These are phyloP conservation scores for Montipora foliosa DNA, from an alignment of 64 coral and sea anemone species.

Conservation along the genomic window DNA sequence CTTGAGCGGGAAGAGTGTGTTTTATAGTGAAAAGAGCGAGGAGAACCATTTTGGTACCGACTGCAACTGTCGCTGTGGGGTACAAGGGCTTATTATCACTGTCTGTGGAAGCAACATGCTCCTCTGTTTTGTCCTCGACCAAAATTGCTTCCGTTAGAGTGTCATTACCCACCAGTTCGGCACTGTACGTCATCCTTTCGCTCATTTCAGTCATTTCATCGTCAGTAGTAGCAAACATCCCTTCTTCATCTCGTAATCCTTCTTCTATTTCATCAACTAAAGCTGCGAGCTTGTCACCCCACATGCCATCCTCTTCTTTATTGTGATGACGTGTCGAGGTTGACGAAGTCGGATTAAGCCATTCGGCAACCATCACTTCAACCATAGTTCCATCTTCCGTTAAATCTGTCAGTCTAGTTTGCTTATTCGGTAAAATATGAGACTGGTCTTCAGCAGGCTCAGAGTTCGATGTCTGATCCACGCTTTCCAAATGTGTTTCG, in stretches of 20 bases:
- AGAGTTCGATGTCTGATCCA: not conserved
- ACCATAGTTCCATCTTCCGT: slow-evolving; percentile 5
- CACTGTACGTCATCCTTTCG: slow-evolving; percentile 37
- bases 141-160: not conserved
- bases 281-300: slow-evolving; percentile 27
- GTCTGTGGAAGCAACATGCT: not conserved
- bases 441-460: not conserved
- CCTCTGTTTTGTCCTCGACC: not conserved
- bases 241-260: slow-evolving; percentile 60
- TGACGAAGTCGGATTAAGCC: slow-evolving; percentile 14
- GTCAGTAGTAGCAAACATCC: slow-evolving; percentile 28
- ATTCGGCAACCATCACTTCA: slow-evolving; percentile 31
- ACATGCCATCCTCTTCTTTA: slow-evolving; percentile 38
- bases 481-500: not conserved
- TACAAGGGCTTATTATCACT: slow-evolving; percentile 73
- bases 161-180: not conserved
- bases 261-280: slow-evolving; percentile 63
- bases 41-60: slow-evolving; percentile 71
- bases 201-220: slow-evolving; percentile 56
- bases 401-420: slow-evolving; percentile 10
- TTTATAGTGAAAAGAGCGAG: slow-evolving; percentile 64
- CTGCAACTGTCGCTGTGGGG: slow-evolving; percentile 45
- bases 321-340: slow-evolving; percentile 12
- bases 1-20: slow-evolving; percentile 59
- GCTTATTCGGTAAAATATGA: not conserved